Base-by-base conservation (phyloP, 2,797 vertebrate genomes). In the Gymnopithys bicolor region DNA sequence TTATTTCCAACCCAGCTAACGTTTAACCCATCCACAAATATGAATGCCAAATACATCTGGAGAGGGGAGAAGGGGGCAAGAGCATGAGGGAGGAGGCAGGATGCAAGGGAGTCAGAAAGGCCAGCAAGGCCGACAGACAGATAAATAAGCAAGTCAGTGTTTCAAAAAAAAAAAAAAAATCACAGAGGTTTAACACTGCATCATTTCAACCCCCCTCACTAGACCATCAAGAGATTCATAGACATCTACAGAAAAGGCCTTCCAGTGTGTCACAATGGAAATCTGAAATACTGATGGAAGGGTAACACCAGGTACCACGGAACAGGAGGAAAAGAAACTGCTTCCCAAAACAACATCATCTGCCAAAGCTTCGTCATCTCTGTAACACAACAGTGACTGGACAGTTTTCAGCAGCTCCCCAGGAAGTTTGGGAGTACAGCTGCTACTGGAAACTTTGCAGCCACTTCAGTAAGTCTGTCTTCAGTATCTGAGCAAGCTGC, bases 191-290 rank as follows among this genome's bases (percentile, higher is more conserved):
- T 56, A 68, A 62, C 35, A 37, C 67, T 45, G 48, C 33, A 70
- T 17, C 2, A 30, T 53, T 90, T 82, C 0, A 0, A 48, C 2
- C 7, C 17, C 18, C 23, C 9, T 11, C 5, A 1, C 15, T n/a
- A 19, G 14, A 67, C 56, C 5, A 70, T 0, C 0, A 11, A 39
- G 67, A 58, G 7, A 76, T 33, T 52, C 13, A 28, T 14, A 46
- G 37, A 28, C 17, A 58, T 27, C 41, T 35, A 88, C 8, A 80
- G 51, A 79, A 82, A 82, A 74, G 48, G 33, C 45, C 18, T 67
- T 32, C 45, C 52, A 59, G 37, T 18, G 83, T 1, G 1, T 11
- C 2, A 2, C 3, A 6, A 0, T 0, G 27, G 45, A 76, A 86
- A 48, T n/a, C 13, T 2, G 0, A 70, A 94, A 67, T 25, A 74